Evolutionary conservation across 2,888 invertebrate species (phyloP).

Genomic region (Hemistola chrysoprasaria): DNA sequence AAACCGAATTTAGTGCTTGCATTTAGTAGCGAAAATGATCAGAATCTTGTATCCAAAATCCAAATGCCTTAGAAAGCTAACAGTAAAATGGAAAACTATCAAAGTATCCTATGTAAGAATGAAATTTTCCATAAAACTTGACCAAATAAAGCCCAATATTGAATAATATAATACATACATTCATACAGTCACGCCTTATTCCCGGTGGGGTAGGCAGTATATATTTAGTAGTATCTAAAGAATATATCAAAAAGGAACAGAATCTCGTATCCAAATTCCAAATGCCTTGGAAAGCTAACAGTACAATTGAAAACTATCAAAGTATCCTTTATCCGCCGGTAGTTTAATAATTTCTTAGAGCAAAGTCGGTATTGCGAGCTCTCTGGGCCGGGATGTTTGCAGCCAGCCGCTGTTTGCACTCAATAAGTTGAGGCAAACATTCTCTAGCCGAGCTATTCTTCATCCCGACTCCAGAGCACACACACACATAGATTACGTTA

Average conservation of each 20-base stretch:
- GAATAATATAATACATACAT: no score
- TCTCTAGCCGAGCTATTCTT: constrained; percentile 41
- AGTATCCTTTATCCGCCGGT: constrained; percentile 21
- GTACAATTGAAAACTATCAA: not conserved
- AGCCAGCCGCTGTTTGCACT: constrained; percentile 52
- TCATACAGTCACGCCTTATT: no score
- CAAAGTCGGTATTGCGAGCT: constrained; percentile 30
- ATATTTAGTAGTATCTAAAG: no score
- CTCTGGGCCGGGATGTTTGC: constrained; percentile 36
- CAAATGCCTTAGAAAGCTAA: not conserved
- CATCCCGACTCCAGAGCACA: constrained; percentile 32
- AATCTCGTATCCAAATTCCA: no score
- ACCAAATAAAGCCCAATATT: no score
- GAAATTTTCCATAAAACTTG: no score
- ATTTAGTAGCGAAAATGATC: no score
- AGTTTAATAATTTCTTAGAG: constrained; percentile 43
- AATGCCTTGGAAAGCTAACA: not conserved
- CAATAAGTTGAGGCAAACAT: constrained; percentile 62
- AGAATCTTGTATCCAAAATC: no score
- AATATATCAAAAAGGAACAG: not conserved
- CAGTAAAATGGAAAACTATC: not conserved
- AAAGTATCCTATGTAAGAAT: constrained; percentile 13
- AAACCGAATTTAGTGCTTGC: no score
- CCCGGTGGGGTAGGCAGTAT: no score
- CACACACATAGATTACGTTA: constrained; percentile 15